Evolutionary conservation across 1,140 invertebrate genomes (phyloP), one percentile per base, ranked within the genome.

Genomic region (Drosophila dunni): DNA sequence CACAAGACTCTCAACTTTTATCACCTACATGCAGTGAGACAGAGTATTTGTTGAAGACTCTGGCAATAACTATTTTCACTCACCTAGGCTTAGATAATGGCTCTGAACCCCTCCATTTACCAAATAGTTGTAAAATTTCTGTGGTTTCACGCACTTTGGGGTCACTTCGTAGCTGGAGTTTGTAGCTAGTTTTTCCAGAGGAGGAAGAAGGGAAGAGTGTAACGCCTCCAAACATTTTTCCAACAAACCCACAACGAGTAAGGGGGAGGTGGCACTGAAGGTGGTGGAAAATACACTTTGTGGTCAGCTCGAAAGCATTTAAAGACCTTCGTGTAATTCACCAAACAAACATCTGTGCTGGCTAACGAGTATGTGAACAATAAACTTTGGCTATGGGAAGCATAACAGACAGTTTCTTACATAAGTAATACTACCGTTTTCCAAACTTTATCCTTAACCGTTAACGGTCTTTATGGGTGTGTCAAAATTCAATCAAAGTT

Each of bases 1-100:
- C 67, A 81, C 72, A 10, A 57, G 79, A 82, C 79, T 81, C 78
- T 81, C 75, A 81, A 81, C 79, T 81, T 81, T 81, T 81, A 81
- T 82, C 79, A 78, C 79, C 79, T 81, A 75, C 50, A 70, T 15
- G 24, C 24, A 29, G 24, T 5, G 24, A 29, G 24, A 29, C 24
- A 29, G 24, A 10, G 51, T 20, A 54, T 42, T 63, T 42, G 74
- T 58, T 38, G 62, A 57, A 65, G 36, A 15, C 36, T 65, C 20
- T 7, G 13, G 58, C 42, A n/a, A 57, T 40, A 48, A 50, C 46
- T 29, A 38, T 48, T 48, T 5, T 7, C 57, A 50, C 42, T 57
- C 53, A 67, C 53, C 53, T 58, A 58, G 36, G 50, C 44, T 24
- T 40, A 17, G 29, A 20, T 36, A 48, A 42, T 48, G 79, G 61